A percentile compares a stretch with the other conserved stretches of the same genome.
Conservation (phyloP, 2,888 invertebrate species). For the Drosophila multiciliata region DNA sequence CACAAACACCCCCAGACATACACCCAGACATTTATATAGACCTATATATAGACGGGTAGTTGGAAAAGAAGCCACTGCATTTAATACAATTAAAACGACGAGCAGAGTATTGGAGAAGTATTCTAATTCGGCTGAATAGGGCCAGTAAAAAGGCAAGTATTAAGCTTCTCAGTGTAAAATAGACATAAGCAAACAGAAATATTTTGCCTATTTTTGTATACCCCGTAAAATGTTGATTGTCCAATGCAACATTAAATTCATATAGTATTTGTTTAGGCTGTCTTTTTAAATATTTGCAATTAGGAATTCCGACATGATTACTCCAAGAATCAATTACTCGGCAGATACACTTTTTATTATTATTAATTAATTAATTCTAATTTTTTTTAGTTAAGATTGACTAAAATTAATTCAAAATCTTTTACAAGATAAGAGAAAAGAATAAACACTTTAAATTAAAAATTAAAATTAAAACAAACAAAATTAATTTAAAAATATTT, state of each 20-base stretch:
- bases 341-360: not conserved
- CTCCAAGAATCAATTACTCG: not conserved
- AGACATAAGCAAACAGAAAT: not conserved
- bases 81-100: slow-evolving; percentile 36
- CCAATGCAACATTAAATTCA: not conserved
- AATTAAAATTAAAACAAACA: not conserved
- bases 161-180: not conserved
- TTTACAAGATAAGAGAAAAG: not conserved
- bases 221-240: not conserved
- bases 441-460: not conserved
- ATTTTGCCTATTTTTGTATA: too few relatives aligned
- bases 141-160: not conserved
- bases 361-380: not conserved
- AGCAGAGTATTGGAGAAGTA: not conserved
- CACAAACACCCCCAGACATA: slow-evolving; percentile 11
- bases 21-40: not conserved
- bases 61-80: slow-evolving; percentile 13
- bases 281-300: not conserved
- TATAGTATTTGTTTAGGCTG: not conserved
- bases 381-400: too few relatives aligned
- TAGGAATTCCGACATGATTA: not conserved
- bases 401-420: not conserved
- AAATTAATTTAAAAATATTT: not conserved
- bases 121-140: not conserved
- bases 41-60: not conserved